A percentile compares a stretch with the other conserved stretches of the same genome.
These are phyloP conservation scores for Xylocampa areola DNA, from an alignment of 2,888 invertebrate species.

Conservation along the genomic window DNA sequence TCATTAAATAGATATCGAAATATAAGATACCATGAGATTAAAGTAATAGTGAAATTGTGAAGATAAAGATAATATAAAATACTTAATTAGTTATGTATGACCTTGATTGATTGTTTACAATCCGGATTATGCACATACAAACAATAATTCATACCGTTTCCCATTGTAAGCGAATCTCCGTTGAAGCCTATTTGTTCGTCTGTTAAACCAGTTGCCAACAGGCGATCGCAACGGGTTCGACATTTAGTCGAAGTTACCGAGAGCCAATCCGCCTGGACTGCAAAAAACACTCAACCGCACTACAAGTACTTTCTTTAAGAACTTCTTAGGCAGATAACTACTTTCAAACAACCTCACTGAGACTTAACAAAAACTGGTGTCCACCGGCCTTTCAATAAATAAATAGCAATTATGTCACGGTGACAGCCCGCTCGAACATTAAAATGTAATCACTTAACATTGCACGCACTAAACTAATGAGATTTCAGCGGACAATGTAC, in stretches of 20 bases:
- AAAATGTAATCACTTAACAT: conserved; percentile 87
- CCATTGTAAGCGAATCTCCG: conserved; percentile 82
- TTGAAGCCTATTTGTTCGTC: conserved; percentile 79
- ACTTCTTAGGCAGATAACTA: conserved; percentile 67
- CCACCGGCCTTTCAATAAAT: conserved; percentile 70
- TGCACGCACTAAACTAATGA: conserved; percentile 87
- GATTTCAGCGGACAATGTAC: conserved; percentile 85
- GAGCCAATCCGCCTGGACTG: conserved; percentile 64
- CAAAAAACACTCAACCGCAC: conserved; percentile 71
- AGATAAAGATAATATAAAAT: no score
- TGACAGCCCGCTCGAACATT: conserved; percentile 75
- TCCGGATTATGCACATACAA: not conserved
- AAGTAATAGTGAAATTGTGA: no score
- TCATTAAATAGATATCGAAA: no score
- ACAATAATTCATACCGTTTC: conserved; percentile 79
- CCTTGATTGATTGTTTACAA: no score
- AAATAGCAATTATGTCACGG: conserved; percentile 75
- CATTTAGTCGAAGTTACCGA: conserved; percentile 73
- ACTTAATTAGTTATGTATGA: no score
- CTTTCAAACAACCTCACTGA: conserved; percentile 76
- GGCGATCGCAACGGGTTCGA: conserved; percentile 80
- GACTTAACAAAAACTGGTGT: conserved; percentile 71
- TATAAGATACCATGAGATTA: no score
- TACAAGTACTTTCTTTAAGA: conserved; percentile 60
- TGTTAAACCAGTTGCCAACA: conserved; percentile 83